Evolutionary conservation across 2,113 vertebrate genomes (phyloP).

Genomic region (Urocynchramus pylzowi): DNA sequence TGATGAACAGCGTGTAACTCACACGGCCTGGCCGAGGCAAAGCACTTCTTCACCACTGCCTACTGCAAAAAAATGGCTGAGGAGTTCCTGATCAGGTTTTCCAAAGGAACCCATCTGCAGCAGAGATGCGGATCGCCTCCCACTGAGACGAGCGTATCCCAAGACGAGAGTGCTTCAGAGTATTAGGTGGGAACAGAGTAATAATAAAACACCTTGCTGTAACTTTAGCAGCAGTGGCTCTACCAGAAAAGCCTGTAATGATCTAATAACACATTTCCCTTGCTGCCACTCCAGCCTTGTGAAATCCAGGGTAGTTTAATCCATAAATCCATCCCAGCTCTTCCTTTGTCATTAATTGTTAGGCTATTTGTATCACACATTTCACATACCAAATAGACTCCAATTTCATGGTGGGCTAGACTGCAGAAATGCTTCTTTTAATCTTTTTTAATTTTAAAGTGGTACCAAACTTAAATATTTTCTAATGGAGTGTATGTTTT

Average conservation of each 20-base stretch:
- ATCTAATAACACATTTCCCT: slow-evolving; percentile 34
- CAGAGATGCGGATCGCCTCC: not conserved
- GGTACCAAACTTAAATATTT: slow-evolving; percentile 67
- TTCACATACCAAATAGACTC: slow-evolving; percentile 63
- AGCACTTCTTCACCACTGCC: not conserved
- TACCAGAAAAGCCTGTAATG: slow-evolving; percentile 2
- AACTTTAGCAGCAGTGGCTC: slow-evolving; percentile 1
- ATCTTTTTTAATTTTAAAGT: slow-evolving; percentile 69
- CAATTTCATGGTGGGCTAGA: slow-evolving; percentile 68
- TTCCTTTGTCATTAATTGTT: slow-evolving; percentile 42
- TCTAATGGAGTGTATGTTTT: slow-evolving; percentile 62
- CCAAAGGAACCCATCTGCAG: not conserved
- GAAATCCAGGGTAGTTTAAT: slow-evolving; percentile 5
- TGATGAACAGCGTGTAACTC: no score
- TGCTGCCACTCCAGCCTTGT: not conserved
- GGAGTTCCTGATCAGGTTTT: not conserved
- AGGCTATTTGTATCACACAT: slow-evolving; percentile 54
- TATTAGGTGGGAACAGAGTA: not conserved
- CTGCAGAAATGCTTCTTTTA: slow-evolving; percentile 58
- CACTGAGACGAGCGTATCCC: not conserved
- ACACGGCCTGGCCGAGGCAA: not conserved
- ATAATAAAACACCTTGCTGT: slow-evolving; percentile 2
- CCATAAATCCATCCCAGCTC: slow-evolving; percentile 20
- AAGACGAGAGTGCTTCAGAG: not conserved
- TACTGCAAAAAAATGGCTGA: not conserved